Evolutionary conservation across 2,797 vertebrate species (phyloP).

Genomic region (Sebastes vulpes): DNA sequence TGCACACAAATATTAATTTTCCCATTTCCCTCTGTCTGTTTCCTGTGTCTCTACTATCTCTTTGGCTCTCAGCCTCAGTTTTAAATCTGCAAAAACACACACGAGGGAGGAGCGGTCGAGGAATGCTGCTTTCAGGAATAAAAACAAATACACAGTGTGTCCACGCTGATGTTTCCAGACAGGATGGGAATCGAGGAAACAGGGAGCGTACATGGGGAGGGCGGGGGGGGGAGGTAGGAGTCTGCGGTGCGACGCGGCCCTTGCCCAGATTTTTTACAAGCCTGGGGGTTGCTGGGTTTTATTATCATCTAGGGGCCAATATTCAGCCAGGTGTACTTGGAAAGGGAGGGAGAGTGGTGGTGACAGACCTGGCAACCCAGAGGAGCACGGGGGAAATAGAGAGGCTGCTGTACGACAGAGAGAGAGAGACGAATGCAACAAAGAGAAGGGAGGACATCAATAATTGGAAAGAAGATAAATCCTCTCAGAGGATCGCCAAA

Average conservation of each 20-base stretch:
- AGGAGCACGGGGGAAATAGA: slow-evolving; percentile 31
- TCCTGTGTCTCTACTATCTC: background rate
- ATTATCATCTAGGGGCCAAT: slow-evolving; percentile 73
- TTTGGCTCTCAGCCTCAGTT: slow-evolving; percentile 14
- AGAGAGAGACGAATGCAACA: background rate
- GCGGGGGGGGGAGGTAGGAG: background rate
- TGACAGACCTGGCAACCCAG: slow-evolving; percentile 60
- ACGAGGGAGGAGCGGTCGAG: slow-evolving; percentile 34
- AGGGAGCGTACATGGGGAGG: background rate
- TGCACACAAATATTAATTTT: background rate
- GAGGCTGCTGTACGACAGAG: slow-evolving; percentile 7
- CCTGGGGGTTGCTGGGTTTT: slow-evolving; percentile 56
- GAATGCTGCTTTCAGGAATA: slow-evolving; percentile 60
- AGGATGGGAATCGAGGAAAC: slow-evolving; percentile 66
- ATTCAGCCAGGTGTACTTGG: slow-evolving; percentile 75
- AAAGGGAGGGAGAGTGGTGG: slow-evolving; percentile 57
- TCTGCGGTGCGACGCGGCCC: slow-evolving; percentile 37
- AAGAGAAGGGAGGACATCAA: background rate
- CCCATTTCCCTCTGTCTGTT: background rate
- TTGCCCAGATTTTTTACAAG: slow-evolving; percentile 62
- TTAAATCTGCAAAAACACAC: slow-evolving; percentile 40
- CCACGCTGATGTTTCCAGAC: slow-evolving; percentile 61
- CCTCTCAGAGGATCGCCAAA: background rate
- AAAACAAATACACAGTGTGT: slow-evolving; percentile 58
- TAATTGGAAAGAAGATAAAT: background rate